Conservation (phyloP, 1,140 invertebrate genomes). For the Procambarus clarkii region DNA sequence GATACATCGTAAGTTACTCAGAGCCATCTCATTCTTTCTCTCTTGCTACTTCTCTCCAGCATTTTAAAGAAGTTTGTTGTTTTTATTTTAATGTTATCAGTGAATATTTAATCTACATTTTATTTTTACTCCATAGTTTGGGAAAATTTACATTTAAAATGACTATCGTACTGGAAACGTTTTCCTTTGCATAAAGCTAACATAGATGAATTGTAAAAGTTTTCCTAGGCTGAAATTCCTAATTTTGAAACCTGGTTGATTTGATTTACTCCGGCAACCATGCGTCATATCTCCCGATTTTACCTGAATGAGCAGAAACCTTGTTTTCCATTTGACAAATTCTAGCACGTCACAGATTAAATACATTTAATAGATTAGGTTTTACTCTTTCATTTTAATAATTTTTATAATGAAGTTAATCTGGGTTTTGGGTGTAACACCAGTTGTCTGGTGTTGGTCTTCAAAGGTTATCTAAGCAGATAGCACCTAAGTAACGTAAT, state of each 20-base stretch:
- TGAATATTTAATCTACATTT: background rate
- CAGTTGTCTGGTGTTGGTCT: background rate
- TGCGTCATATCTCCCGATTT: background rate
- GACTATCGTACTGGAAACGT: background rate
- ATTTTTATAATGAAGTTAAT: background rate
- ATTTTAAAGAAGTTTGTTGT: background rate
- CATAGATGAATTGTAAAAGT: background rate
- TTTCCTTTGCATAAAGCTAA: background rate
- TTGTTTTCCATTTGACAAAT: background rate
- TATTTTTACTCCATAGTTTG: background rate
- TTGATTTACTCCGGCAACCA: background rate
- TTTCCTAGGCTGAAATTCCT: background rate
- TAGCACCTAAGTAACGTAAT: background rate
- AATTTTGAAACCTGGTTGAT: background rate
- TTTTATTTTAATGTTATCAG: background rate
- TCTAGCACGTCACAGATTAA: background rate
- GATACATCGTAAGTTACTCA: constrained; percentile 58
- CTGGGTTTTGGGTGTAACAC: background rate
- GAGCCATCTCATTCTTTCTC: constrained; percentile 27
- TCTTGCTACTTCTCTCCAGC: background rate
- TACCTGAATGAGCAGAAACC: background rate
- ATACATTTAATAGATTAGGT: background rate
- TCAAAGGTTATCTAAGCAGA: background rate
- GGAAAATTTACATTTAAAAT: background rate
- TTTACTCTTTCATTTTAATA: background rate